Base-by-base conservation (phyloP, 1,140 invertebrate genomes). In the Drosophila tani region DNA sequence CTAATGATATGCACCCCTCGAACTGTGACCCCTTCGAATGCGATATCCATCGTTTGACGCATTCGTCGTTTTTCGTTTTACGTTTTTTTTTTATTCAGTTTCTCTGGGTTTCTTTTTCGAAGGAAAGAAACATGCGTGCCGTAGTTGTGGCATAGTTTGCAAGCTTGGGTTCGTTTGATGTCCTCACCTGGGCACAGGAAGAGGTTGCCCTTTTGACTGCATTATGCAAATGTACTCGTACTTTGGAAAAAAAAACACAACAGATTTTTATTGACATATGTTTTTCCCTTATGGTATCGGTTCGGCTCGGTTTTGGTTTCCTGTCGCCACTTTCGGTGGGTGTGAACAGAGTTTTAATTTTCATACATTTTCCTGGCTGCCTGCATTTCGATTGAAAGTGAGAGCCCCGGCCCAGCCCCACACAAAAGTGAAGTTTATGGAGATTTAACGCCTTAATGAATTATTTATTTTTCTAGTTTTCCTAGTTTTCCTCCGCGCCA, bases 241-340 rank as follows among this genome's bases (percentile, higher is more conserved):
- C 56, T 66, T 71, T 78, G 64, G 65, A 84, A 73, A 81, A 55
- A 11, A 2, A 35, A 38, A 21, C 38, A 56, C 53, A 55, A 40
- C 32, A 78, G 83, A 86, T 85, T 90, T 90, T 90, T 90, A 90
- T 90, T 90, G 85, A 90, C 85, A 90, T 90, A 90, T 90, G 81
- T 90, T 90, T 90, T 79, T 62, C 62, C 71, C 63, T 75, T 62
- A 51, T 77, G 53, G 53, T 41, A 66, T 43, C n/a, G 47, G 9
- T 59, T 59, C 56, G 21, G 21, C 55, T 29, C 74, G 43, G 57
- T 55, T 62, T 45, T 63, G 60, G 81, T 81, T 88, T 88, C 84
- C 84, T 88, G 84, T 85, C 78, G 74, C 85, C 63, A 75, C 70
- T 77, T 82, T 79, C 46, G 64, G 84, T 88, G 84, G 84, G 84